phyloP scores from a whole-genome alignment of 2,113 vertebrate genomes.

The Crotophaga sulcirostris region DNA sequence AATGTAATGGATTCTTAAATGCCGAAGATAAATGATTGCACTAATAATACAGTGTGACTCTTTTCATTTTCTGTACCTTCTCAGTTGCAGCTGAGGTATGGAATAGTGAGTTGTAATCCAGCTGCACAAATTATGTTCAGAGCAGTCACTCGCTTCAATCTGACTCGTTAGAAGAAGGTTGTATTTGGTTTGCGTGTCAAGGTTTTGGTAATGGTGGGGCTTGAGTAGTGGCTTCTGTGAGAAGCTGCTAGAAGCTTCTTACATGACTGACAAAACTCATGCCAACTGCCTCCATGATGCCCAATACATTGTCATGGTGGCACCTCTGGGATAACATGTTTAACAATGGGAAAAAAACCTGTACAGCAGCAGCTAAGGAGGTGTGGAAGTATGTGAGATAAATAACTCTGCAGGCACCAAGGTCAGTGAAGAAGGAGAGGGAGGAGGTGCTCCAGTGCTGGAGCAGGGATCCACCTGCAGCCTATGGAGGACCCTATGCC shows the following conservation, averaged over 20 bases:
- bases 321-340: not conserved
- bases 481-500: accelerated
- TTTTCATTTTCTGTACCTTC: not conserved
- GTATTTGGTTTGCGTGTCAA: not conserved
- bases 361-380: accelerated
- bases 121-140: not conserved
- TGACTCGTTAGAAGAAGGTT: not conserved
- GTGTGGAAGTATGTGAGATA: not conserved
- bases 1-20: not conserved
- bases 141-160: not conserved
- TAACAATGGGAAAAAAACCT: not conserved
- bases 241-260: not conserved
- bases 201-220: accelerated
- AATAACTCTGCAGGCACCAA: not conserved
- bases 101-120: not conserved
- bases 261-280: accelerated
- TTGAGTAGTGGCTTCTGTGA: not conserved
- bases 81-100: not conserved
- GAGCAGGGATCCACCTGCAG: not conserved
- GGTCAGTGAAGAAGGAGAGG: not conserved
- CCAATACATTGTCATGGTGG: accelerated
- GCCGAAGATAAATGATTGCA: not conserved
- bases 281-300: not conserved
- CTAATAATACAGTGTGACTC: not conserved
- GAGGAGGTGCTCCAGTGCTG: not conserved